Evolutionary conservation across 2,113 vertebrate species (phyloP), one percentile per base, ranked within the genome.

Genomic region (Pseudopipra pipra): DNA sequence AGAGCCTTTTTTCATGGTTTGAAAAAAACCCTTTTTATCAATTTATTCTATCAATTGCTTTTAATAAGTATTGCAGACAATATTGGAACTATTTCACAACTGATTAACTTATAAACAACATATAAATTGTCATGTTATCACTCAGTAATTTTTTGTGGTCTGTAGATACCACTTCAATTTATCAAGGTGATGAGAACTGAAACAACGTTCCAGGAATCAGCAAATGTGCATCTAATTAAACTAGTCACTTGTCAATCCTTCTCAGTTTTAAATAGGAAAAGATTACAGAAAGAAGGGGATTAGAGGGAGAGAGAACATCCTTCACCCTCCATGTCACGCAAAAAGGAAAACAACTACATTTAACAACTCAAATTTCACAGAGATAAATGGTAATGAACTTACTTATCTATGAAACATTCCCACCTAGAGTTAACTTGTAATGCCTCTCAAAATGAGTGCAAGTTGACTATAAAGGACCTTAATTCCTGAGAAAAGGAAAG

Each of bases 321-420:
- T 89, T 77, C 76, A 77, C 35, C 31, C 58, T 94, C 39, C 23
- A 4, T 33, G 46, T 44, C 46, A 65, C 31, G 30, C 12, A 47
- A 37, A 52, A 58, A 46, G 37, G 43, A 67, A 59, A 73, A 79
- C 12, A 86, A 21, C 39, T 73, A 23, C 2, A 19, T 74, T 87
- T 73, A 95, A 78, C n/a, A 72, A 73, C 58, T 90, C 3, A 8
- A 61, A 89, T 94, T 92, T 96, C 56, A 91, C 80, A 33, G 39
- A 71, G 49, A 89, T 87, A 89, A 92, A 79, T 91, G 46, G 39
- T 78, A 94, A 91, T 91, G 83, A 89, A 78, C 21, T 93, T 91
- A 14, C 44, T 95, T 94, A 90, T 83, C 83, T 92, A n/a, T 24
- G 55, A 76, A 93, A 78, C 11, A 5, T 91, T 87, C 46, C 39